Base-by-base conservation (phyloP, 1,140 invertebrate species). In the Aphelenchoides avenae region DNA sequence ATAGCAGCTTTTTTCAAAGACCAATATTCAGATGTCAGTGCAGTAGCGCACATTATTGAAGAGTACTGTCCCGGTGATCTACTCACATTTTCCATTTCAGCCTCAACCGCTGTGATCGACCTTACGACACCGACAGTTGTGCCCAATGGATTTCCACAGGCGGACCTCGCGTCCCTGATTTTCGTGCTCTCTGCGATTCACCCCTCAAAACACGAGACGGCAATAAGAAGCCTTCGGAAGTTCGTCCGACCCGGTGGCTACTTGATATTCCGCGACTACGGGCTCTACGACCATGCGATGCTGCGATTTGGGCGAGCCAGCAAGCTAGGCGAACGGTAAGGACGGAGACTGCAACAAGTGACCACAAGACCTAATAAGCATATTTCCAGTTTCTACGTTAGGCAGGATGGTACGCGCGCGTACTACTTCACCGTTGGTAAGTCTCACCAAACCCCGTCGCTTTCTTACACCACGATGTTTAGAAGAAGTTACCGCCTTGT, bases 321-420 rank as follows among this genome's bases (percentile, higher is more conserved):
- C 4, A 71, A 71, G 33, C 44, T 76, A n/a, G 18, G 29, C 5
- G 72, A 74, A 20, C 42, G 64, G 34, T 96, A n/a, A n/a, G n/a
- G n/a, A n/a, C n/a, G n/a, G n/a, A n/a, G n/a, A n/a, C n/a, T n/a
- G n/a, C n/a, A n/a, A n/a, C n/a, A n/a, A n/a, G n/a, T n/a, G n/a
- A n/a, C n/a, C n/a, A n/a, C n/a, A n/a, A n/a, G n/a, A n/a, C n/a
- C n/a, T n/a, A n/a, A n/a, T n/a, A n/a, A n/a, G n/a, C n/a, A n/a
- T n/a, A n/a, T n/a, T n/a, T n/a, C n/a, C n/a, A n/a, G n/a, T n/a
- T n/a, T 96, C 79, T 99, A 98, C 81, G 89, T 85, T 0, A 79
- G 94, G 73, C 91, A 92, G 22, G 94, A 98, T 82, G 92, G 92
- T n/a, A 99, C 94, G 0, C 83, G 87, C 76, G 91, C 91, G 1